A percentile compares a stretch with the other conserved stretches of the same genome.
phyloP scores from a whole-genome alignment of 2,113 vertebrate genomes.

The Phrynosoma platyrhinos region DNA sequence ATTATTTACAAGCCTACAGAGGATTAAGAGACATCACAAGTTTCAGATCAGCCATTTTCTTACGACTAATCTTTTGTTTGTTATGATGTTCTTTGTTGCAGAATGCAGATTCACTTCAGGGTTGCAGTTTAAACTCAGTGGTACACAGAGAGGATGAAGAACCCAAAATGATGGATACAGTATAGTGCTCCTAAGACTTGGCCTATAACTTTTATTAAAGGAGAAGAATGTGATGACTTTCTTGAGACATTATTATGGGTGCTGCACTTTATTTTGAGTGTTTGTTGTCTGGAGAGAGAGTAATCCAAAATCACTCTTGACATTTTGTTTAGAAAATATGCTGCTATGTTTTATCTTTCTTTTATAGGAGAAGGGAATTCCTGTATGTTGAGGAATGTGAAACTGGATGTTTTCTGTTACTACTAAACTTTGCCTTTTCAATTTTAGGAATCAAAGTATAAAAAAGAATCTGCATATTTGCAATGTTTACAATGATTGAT shows the following conservation, averaged over 20 bases:
- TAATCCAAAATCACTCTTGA: conserved; percentile 71
- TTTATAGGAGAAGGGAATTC: conserved; percentile 74
- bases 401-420: conserved; percentile 81
- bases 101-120: conserved; percentile 85
- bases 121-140: conserved; percentile 80
- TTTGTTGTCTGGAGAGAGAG: conserved; percentile 69
- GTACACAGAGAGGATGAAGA: conserved; percentile 93
- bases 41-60: not conserved
- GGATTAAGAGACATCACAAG: not conserved
- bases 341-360: conserved; percentile 80
- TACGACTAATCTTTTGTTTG: conserved; percentile 1
- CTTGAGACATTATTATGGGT: conserved; percentile 87
- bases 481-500: conserved; percentile 81
- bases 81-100: conserved; percentile 68
- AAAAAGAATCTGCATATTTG: conserved; percentile 79
- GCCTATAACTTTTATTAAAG: conserved; percentile 76
- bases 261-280: conserved; percentile 93
- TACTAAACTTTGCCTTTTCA: conserved; percentile 83
- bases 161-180: conserved; percentile 93
- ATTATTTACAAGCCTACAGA: not conserved
- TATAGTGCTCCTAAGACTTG: conserved; percentile 79
- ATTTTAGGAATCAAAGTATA: conserved; percentile 78
- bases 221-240: conserved; percentile 81
- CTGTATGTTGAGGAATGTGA: conserved; percentile 76
- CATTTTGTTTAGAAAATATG: conserved; percentile 76